A percentile compares a stretch with the other conserved stretches of the same genome.
Evolutionary conservation across 2,113 vertebrate genomes (phyloP).

Genomic region (Climacteris rufus): DNA sequence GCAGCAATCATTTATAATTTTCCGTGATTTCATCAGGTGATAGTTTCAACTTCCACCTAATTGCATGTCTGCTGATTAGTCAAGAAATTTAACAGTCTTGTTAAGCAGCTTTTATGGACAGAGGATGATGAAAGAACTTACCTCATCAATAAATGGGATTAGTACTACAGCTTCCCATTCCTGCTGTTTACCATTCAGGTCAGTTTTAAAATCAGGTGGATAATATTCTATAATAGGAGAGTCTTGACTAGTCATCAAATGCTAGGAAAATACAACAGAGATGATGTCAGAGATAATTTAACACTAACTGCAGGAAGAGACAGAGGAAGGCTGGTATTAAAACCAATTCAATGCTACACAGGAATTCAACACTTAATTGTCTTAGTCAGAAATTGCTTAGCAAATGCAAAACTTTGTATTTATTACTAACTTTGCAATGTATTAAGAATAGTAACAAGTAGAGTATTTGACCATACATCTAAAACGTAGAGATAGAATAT

Average conservation of each 20-base stretch:
- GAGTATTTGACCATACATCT: background rate
- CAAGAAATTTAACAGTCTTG: background rate
- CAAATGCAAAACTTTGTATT: background rate
- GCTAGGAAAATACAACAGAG: conserved; percentile 70
- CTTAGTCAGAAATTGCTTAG: background rate
- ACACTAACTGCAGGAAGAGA: background rate
- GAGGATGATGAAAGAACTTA: conserved; percentile 16
- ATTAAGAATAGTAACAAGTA: background rate
- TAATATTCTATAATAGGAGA: conserved; percentile 96
- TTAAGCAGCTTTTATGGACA: background rate
- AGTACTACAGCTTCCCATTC: conserved; percentile 98
- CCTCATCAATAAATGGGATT: conserved; percentile 98
- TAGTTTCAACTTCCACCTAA: background rate
- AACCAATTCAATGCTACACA: background rate
- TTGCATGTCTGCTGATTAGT: background rate
- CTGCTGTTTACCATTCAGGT: conserved; percentile 97
- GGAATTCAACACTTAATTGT: background rate
- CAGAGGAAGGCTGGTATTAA: background rate
- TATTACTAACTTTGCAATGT: background rate
- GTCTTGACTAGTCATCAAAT: conserved; percentile 87
- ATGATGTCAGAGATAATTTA: background rate
- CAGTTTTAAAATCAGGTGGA: conserved; percentile 94
- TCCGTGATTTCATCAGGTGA: background rate
- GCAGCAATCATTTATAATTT: background rate
- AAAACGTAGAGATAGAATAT: background rate